phyloP scores from a whole-genome alignment of 2,888 invertebrate species.

The Sesamia inferens region DNA sequence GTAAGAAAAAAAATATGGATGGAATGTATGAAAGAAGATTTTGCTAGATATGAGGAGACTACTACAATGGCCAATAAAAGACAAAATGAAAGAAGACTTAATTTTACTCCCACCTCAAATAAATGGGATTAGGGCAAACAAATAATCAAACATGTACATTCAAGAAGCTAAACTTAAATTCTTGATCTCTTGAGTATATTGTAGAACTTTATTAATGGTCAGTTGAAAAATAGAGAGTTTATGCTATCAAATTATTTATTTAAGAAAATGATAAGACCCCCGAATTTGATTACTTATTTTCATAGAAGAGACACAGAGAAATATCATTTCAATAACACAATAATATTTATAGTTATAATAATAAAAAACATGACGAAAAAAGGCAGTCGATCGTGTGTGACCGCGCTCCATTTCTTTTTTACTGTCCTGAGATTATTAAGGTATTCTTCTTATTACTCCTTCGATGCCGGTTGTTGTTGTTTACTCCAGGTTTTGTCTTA shows the following conservation, averaged over 20 bases:
- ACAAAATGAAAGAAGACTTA: no score
- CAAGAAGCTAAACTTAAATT: background rate
- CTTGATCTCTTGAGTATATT: background rate
- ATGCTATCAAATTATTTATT: background rate
- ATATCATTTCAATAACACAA: background rate
- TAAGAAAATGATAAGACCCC: background rate
- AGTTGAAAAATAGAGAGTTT: background rate
- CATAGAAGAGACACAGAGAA: no score
- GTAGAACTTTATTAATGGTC: background rate
- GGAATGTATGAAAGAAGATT: no score
- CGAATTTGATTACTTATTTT: background rate
- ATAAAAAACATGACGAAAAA: background rate
- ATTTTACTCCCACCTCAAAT: background rate
- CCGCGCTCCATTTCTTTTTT: background rate
- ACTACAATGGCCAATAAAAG: no score
- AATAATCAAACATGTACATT: background rate
- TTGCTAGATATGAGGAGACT: no score
- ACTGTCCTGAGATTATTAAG: background rate
- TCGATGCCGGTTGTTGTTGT: background rate
- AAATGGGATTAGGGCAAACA: background rate
- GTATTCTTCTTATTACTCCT: background rate
- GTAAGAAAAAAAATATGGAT: no score
- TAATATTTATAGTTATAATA: constrained; percentile 6
- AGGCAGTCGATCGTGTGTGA: background rate
- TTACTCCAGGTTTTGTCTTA: background rate